Percentiles rank a stretch among this genome's conserved stretches.
Evolutionary conservation across 1,140 invertebrate genomes (phyloP).

Genomic region (Microplitis demolitor): DNA sequence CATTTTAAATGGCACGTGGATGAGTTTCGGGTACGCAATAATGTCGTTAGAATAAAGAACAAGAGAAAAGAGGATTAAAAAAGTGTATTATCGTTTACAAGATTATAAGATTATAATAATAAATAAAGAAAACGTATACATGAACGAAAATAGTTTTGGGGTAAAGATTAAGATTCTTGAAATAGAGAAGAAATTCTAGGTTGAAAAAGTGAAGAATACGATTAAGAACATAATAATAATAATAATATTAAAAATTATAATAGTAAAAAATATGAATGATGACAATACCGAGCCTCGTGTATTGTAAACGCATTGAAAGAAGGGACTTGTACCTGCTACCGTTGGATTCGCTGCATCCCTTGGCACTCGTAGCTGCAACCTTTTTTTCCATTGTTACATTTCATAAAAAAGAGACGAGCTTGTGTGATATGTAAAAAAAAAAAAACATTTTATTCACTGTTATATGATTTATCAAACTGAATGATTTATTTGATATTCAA

Average conservation of each 20-base stretch:
- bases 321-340: constrained; percentile 19
- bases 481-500: neutral
- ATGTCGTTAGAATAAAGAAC: neutral
- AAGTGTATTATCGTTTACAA: neutral
- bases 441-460: neutral
- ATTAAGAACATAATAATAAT: constrained; percentile 1
- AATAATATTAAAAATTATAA: neutral
- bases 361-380: constrained; percentile 8
- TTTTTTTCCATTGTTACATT: constrained; percentile 15
- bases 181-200: too few relatives aligned
- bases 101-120: neutral
- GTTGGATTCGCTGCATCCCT: neutral
- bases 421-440: neutral
- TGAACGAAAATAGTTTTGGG: neutral
- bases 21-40: neutral
- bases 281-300: constrained; percentile 12
- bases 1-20: neutral
- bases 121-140: neutral
- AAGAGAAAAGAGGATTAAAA: neutral
- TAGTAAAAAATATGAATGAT: constrained; percentile 7
- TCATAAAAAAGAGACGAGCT: constrained; percentile 13
- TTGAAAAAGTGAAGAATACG: neutral
- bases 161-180: neutral
- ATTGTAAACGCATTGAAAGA: constrained; percentile 9
- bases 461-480: neutral